Evolutionary conservation across 2,888 invertebrate species (phyloP), one percentile per base, ranked within the genome.

Genomic region (Synergus laeviventris): DNA sequence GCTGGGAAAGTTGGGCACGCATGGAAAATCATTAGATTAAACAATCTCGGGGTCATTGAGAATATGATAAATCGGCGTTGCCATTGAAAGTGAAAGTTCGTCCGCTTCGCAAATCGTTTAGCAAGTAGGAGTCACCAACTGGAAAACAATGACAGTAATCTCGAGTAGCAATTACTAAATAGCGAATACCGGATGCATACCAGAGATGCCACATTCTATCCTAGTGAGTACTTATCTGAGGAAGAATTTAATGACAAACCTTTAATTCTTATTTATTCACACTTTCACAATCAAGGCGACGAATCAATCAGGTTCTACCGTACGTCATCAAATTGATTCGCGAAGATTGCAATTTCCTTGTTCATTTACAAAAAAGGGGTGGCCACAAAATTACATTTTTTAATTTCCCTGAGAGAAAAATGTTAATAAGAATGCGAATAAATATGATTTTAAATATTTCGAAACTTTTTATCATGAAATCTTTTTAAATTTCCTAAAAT

Each of bases 41-140:
- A 74, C 42, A 60, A 59, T 74, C 78, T 75, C 73, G 75, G 76
- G 78, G 75, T 79, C 76, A 70, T 74, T 66, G 56, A 54, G 73
- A 74, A 73, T 66, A 76, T 56, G 70, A 75, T 78, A 77, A 81
- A 82, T 81, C 79, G 77, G 42, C 70, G 77, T 73, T 80, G 82
- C 81, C 81, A 81, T 81, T 79, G 78, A 85, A 83, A 86, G 86
- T 85, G 85, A 86, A 86, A 86, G 86, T 84, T 81, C 76, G 74
- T 45, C 79, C 81, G 76, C 73, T 64, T 62, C 74, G 76, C 70
- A 79, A 81, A 79, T 79, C 73, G 78, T 78, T 73, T 74, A 66
- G 75, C 78, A 79, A 79, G 81, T 80, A 79, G 78, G 76, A 81
- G 81, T 83, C 81, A 75, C 74, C 78, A 74, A 60, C 75, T 76